Evolutionary conservation across 2,888 invertebrate species (phyloP), one percentile per base, ranked within the genome.

Genomic region (Prosopocoilus inquinatus): DNA sequence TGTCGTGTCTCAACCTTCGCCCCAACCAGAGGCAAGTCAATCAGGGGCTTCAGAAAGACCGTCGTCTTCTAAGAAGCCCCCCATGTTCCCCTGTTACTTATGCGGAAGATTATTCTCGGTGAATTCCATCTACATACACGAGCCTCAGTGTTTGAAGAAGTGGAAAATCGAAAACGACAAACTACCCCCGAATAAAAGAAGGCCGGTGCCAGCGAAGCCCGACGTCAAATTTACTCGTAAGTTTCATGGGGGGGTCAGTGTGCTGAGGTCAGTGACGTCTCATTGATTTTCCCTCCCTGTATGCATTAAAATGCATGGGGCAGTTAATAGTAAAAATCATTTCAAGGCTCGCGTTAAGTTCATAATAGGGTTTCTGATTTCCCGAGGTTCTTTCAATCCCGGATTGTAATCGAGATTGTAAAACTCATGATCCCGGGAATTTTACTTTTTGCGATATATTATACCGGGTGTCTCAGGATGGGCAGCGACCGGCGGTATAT

Each of bases 31-130:
- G 13, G 9, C 5, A 8, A 34, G 3, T 32, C 32, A 5, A 4
- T 20, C 20, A 2, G 11, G 3, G 11, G 36, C 47, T 16, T 45
- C 47, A 38, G 47, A 51, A 48, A 56, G 38, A 9, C 44, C 55
- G 11, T 35, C 57, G n/a, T 50, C 63, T 0, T 62, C 64, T 1
- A 67, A 62, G 38, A 69, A 63, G 55, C 68, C 75, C 0, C 72
- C 74, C 1, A 68, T 76, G 57, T 75, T 80, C 33, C 75, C 78
- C 32, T 87, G 87, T 66, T 86, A 86, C 71, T 79, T 87, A 57
- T 88, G 87, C 70, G 84, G 85, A 9, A 77, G 84, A 34, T 80
- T 85, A 63, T 88, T 85, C 70, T 84, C 85, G 15, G 78, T 82
- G 7, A 80, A 79, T 62, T 84, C 84, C 43, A 82, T 86, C 50